Conservation (phyloP, 2,113 vertebrate genomes). For the Marcusenius ussheri region DNA sequence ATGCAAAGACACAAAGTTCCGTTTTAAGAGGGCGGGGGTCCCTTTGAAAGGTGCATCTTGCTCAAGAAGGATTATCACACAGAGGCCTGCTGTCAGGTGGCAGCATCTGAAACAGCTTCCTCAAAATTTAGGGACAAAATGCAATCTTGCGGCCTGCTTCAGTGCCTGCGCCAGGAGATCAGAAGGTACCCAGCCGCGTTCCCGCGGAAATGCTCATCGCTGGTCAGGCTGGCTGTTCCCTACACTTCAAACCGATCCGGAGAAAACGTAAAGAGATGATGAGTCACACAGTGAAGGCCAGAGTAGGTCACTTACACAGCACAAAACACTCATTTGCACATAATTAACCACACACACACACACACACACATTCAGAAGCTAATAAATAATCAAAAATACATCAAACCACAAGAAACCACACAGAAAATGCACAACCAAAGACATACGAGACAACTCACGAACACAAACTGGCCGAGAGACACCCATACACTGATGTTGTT, state of each 20-base stretch:
- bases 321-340: neutral
- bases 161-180: neutral
- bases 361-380: neutral
- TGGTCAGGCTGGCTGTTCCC: neutral
- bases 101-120: neutral
- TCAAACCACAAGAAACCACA: neutral
- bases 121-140: neutral
- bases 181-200: neutral
- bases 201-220: neutral
- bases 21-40: neutral
- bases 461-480: neutral
- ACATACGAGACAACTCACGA: neutral
- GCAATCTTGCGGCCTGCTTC: neutral
- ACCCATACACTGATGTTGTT: neutral
- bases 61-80: neutral
- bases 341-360: neutral
- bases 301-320: neutral
- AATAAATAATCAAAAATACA: neutral
- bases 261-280: neutral
- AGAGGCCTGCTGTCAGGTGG: neutral
- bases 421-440: neutral
- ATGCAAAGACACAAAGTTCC: conserved; percentile 22
- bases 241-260: neutral
- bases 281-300: neutral
- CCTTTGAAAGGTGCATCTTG: conserved; percentile 1